These are phyloP conservation scores for Formica exsecta DNA, from an alignment of 1,140 invertebrate genomes.

Conservation along the genomic window DNA sequence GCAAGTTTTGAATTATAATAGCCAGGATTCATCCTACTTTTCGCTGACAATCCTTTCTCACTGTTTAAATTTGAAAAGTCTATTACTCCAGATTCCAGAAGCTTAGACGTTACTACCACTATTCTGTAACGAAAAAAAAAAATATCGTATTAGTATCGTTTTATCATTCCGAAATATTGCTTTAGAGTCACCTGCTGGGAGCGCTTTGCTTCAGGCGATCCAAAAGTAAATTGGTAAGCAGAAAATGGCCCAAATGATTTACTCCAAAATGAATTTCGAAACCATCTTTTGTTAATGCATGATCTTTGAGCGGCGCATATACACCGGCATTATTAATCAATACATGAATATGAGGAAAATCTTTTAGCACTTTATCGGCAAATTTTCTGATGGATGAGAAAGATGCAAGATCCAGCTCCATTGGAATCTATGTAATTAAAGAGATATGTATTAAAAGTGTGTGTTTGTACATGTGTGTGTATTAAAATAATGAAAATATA, in stretches of 20 bases:
- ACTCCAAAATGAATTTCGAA: constrained; percentile 94
- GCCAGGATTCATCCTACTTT: constrained; percentile 88
- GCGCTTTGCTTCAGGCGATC: constrained; percentile 89
- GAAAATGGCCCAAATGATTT: constrained; percentile 94
- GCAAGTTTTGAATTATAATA: constrained; percentile 94
- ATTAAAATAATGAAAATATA: not conserved
- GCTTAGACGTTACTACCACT: constrained; percentile 87
- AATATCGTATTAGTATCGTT: constrained; percentile 13
- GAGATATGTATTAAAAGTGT: not conserved
- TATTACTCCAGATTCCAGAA: constrained; percentile 89
- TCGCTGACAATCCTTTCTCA: constrained; percentile 86
- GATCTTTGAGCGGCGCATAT: constrained; percentile 86
- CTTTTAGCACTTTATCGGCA: constrained; percentile 88
- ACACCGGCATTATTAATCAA: constrained; percentile 93
- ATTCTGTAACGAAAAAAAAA: constrained; percentile 83
- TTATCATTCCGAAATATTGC: constrained; percentile 14
- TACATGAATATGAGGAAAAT: constrained; percentile 89
- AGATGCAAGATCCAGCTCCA: constrained; percentile 91
- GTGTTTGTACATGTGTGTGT: not conserved
- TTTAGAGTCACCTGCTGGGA: constrained; percentile 87
- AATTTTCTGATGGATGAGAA: constrained; percentile 91
- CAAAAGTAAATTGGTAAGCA: constrained; percentile 93
- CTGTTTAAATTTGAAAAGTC: constrained; percentile 91
- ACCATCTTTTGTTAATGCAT: constrained; percentile 91
- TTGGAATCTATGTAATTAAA: constrained; percentile 88